Base-by-base conservation (phyloP, 1,140 invertebrate genomes). In the Drosophila seguyi region DNA sequence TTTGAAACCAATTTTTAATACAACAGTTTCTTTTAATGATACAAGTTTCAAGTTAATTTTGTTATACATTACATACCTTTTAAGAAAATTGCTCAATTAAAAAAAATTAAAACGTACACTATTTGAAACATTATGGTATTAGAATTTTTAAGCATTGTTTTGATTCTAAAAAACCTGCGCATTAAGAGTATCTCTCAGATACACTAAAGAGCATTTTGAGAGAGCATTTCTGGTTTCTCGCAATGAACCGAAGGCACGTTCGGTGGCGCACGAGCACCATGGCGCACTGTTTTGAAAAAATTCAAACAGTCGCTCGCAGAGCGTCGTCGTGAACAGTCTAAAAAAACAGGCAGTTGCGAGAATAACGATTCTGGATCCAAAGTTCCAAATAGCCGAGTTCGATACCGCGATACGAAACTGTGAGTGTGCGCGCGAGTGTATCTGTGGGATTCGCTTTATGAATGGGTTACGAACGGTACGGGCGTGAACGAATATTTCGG, bases 401-500 rank as follows among this genome's bases (percentile, higher is more conserved):
- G 50, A 53, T 53, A 53, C 18, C 50, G 50, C 50, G 65, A 72
- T 68, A 65, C 73, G 69, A 63, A 62, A 44, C 39, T 73, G 57
- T 66, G 61, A 68, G 48, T 67, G 62, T 56, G 74, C 56, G 52
- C 47, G 53, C 58, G 55, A 65, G 58, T 59, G 50, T 78, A 66
- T 73, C 58, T 50, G 63, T 82, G 59, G 71, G 45, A 61, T 62
- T 77, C 63, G 76, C 74, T 87, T 87, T 81, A 84, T 87, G 85
- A 87, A 87, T 87, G 83, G 82, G 75, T 57, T 66, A 58, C 62
- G 69, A 59, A 63, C 71, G 71, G 63, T 41, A 50, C 78, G 73
- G 82, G 77, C 73, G 83, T 83, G 79, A 86, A 88, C 83, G 84
- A 88, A 88, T 80, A 80, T 53, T 62, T 77, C n/a, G 31, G 39